Evolutionary conservation across 2,888 invertebrate species (phyloP).

Genomic region (Xiphydria camelus): DNA sequence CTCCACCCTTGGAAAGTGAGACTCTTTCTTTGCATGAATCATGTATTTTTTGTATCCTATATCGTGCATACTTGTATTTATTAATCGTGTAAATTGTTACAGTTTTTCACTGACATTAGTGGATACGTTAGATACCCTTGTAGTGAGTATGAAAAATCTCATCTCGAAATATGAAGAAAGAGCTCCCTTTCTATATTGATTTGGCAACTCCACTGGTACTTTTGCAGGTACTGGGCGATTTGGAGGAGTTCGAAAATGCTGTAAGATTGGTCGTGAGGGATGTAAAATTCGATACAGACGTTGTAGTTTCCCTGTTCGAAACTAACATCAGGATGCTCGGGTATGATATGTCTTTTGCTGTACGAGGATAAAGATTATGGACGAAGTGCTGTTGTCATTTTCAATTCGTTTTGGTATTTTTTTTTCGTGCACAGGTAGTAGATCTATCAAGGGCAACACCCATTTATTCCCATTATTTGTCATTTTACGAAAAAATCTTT

Average conservation of each 20-base stretch:
- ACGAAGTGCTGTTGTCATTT: too few species aligned
- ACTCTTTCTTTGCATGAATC: too few species aligned
- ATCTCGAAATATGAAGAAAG: too few species aligned
- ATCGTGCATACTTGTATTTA: not conserved
- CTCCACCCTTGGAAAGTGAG: constrained; percentile 96
- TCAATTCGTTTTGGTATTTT: too few species aligned
- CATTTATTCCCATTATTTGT: too few species aligned
- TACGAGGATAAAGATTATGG: too few species aligned
- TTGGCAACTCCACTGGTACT: not conserved
- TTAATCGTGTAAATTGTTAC: constrained; percentile 53
- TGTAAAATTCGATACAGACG: constrained; percentile 90
- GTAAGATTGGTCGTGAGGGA: constrained; percentile 83
- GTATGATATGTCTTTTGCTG: too few species aligned
- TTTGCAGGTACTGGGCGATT: constrained; percentile 78
- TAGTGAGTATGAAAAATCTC: constrained; percentile 61
- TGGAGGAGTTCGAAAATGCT: constrained; percentile 92
- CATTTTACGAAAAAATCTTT: too few species aligned
- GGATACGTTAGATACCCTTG: constrained; percentile 91
- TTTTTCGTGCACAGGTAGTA: too few species aligned
- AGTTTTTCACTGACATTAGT: constrained; percentile 96
- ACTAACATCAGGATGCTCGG: constrained; percentile 98
- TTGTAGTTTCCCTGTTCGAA: constrained; percentile 97
- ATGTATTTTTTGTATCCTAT: too few species aligned
- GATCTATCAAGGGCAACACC: too few species aligned
- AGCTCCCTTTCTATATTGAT: not conserved